Evolutionary conservation across 2,113 vertebrate genomes (phyloP).

Genomic region (Pterocles orientalis): DNA sequence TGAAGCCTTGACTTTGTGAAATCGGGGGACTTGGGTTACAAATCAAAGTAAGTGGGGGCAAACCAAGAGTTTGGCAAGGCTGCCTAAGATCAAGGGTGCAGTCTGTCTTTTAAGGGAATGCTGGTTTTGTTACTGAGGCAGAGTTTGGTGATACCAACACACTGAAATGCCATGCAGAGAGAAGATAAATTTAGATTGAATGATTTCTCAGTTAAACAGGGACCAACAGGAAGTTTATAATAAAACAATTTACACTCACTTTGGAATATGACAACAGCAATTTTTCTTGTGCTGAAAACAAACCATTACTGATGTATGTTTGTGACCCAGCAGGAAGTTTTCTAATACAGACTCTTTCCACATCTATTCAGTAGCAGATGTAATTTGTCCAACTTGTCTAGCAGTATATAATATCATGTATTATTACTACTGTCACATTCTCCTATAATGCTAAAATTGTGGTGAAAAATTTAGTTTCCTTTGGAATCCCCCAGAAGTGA

Average conservation of each 20-base stretch:
- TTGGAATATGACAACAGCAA: constrained; percentile 75
- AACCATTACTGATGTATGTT: constrained; percentile 68
- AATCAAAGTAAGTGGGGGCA: constrained; percentile 22
- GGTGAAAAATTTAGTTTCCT: constrained; percentile 15
- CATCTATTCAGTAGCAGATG: constrained; percentile 38
- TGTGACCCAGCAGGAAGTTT: constrained; percentile 63
- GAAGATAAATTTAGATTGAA: constrained; percentile 73
- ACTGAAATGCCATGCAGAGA: constrained; percentile 50
- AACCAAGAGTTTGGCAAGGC: constrained; percentile 25
- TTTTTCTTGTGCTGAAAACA: constrained; percentile 76
- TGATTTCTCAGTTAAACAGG: constrained; percentile 73
- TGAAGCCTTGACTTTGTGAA: background rate
- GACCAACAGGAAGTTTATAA: constrained; percentile 74
- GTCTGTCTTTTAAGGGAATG: constrained; percentile 30
- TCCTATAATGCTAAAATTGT: constrained; percentile 1
- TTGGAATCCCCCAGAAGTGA: background rate
- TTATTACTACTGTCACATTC: constrained; percentile 59
- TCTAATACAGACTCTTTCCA: constrained; percentile 55
- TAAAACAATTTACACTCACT: constrained; percentile 76
- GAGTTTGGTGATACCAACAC: constrained; percentile 40
- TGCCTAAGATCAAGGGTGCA: constrained; percentile 20
- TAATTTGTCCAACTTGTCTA: constrained; percentile 48
- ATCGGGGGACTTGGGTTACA: background rate
- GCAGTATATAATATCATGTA: constrained; percentile 39
- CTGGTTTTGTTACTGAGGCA: constrained; percentile 44